Base-by-base conservation (phyloP, 2,797 vertebrate species). In the Tadarida brasiliensis region DNA sequence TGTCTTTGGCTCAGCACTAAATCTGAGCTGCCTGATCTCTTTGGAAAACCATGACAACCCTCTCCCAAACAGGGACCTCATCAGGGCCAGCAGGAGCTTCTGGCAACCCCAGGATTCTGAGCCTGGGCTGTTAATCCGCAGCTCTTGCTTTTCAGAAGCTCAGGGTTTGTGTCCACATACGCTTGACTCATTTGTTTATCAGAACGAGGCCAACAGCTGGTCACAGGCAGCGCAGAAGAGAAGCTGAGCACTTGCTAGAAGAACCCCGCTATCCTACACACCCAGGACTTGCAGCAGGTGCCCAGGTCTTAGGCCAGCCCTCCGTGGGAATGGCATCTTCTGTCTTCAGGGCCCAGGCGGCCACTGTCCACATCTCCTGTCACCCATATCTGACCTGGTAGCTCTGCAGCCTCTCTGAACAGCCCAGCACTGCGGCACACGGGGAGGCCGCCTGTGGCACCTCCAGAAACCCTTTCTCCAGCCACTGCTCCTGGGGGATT, bases 11-110 rank as follows among this genome's bases (percentile, higher is more conserved):
- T 96, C 51, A 87, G 84, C 44, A 57, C 76, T 91, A 90, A 94
- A 71, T 63, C 94, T 92, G 39, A 92, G 94, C 68, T 54, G 12
- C 86, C 67, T 49, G 10, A 47, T 51, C 33, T 67, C 33, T 93
- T 91, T 91, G 30, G 59, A 90, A 97, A 96, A 90, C 91, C 57
- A 90, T 96, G 96, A 96, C 91, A 95, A 96, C 85, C 83, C 59
- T 80, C 74, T 49, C 47, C 77, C 20, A 78, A 24, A 51, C 2
- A 65, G 10, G 17, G 74, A 89, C 86, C 76, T 28, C 47, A 56
- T 77, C 9, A 67, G 70, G 39, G 12, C 51, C 63, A 39, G 54
- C 77, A 76, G 91, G 74, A 95, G 82, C 26, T 80, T 71, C 88
- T 17, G 44, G n/a, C 80, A 76, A 91, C 14, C 14, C 39, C 5